These are phyloP conservation scores for Rhinopomastus cyanomelas DNA, from an alignment of 2,113 vertebrate species.

Conservation along the genomic window DNA sequence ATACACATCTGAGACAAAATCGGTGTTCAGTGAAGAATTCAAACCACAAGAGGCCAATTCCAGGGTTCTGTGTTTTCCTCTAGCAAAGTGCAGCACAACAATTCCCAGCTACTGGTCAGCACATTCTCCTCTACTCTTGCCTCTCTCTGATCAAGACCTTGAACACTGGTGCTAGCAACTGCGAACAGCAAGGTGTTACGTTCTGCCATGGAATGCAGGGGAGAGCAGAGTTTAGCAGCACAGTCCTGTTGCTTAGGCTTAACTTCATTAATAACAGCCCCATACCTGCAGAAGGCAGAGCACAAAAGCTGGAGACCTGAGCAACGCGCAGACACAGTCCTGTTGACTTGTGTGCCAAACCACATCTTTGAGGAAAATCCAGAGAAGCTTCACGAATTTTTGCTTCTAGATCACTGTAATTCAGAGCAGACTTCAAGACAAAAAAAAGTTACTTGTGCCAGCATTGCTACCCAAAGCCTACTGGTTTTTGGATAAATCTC, in stretches of 20 bases:
- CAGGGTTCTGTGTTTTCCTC: not conserved
- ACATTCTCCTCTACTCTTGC: not conserved
- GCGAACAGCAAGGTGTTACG: not conserved
- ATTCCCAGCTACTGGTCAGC: not conserved
- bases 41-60: not conserved
- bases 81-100: not conserved
- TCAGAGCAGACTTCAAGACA: not conserved
- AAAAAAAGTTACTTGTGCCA: not conserved
- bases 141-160: not conserved
- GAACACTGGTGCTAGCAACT: not conserved
- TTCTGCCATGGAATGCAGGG: accelerated
- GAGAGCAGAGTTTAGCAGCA: accelerated
- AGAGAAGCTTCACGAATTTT: not conserved
- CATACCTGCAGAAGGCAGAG: not conserved
- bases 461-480: not conserved
- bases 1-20: accelerated
- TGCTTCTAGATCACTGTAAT: not conserved
- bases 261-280: not conserved
- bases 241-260: not conserved
- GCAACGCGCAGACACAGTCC: not conserved
- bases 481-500: not conserved
- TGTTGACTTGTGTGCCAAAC: not conserved
- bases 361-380: not conserved
- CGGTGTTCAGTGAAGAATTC: not conserved
- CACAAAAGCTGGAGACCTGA: not conserved